Evolutionary conservation across 35 echinoderm and acorn worm genomes (phyloP).

Genomic region (Strongylocentrotus purpuratus): DNA sequence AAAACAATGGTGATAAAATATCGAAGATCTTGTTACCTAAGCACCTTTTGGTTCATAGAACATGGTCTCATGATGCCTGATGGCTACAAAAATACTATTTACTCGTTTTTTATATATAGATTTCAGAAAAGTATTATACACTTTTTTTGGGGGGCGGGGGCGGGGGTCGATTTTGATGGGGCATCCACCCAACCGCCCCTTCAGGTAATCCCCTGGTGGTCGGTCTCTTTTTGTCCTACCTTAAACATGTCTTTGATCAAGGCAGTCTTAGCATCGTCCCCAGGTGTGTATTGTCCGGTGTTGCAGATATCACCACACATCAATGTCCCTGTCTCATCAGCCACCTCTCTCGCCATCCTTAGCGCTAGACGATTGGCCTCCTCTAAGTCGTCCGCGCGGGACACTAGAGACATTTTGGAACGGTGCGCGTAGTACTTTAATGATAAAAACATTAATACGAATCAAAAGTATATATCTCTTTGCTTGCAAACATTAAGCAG

Average conservation of each 20-base stretch:
- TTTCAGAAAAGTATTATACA: not conserved
- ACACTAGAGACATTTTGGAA: conserved; percentile 62
- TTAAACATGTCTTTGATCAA: conserved; percentile 63
- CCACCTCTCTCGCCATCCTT: conserved; percentile 59
- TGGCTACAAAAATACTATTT: no score
- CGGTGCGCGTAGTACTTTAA: conserved; percentile 78
- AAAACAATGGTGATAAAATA: no score
- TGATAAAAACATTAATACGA: no score
- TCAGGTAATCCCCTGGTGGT: not conserved
- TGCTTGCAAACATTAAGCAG: no score
- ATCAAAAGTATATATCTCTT: no score
- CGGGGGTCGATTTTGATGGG: no score
- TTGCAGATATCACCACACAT: conserved; percentile 87
- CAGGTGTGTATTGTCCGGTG: conserved; percentile 58
- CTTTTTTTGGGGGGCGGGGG: not conserved
- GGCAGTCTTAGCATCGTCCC: conserved; percentile 51
- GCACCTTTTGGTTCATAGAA: no score
- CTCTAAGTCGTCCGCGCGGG: conserved; percentile 56
- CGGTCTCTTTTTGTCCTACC: not conserved
- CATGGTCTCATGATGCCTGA: no score
- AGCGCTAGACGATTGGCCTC: conserved; percentile 61
- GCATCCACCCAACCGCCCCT: not conserved
- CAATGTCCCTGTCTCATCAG: conserved; percentile 68
- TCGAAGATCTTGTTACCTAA: no score
- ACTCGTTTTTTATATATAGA: not conserved